A percentile compares a stretch with the other conserved stretches of the same genome.
Conservation (phyloP, 2,888 invertebrate species). For the Drosophila nr. perissopoda region DNA sequence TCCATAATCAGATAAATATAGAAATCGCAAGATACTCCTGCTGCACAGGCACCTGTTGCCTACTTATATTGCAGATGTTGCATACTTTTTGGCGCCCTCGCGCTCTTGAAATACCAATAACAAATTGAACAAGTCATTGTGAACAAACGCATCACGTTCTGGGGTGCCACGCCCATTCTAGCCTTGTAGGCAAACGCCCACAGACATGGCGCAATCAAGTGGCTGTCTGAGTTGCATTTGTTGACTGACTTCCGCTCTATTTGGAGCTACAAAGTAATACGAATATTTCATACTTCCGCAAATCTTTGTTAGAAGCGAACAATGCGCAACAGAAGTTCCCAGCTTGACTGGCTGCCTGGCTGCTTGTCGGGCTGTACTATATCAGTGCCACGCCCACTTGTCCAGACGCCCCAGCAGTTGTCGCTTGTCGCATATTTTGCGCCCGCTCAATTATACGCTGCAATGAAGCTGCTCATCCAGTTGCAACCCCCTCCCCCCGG, state of each 20-base stretch:
- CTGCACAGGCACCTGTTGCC: not conserved
- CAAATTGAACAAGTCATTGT: constrained; percentile 16
- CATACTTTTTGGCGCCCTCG: not conserved
- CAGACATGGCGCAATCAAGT: constrained; percentile 65
- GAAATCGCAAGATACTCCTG: not conserved
- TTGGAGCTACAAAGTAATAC: constrained; percentile 77
- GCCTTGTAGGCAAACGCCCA: constrained; percentile 14
- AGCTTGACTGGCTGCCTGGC: not conserved
- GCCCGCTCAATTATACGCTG: constrained; percentile 77
- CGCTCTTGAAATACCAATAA: constrained; percentile 11
- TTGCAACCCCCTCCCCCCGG: constrained; percentile 31
- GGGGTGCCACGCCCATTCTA: constrained; percentile 28
- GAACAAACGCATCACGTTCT: constrained; percentile 13
- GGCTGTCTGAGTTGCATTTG: constrained; percentile 57
- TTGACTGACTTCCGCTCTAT: constrained; percentile 79
- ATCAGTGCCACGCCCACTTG: constrained; percentile 53
- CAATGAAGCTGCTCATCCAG: constrained; percentile 76
- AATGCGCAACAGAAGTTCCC: constrained; percentile 37
- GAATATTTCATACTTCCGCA: constrained; percentile 79
- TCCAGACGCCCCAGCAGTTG: constrained; percentile 58
- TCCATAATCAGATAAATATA: not conserved
- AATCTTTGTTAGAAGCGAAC: constrained; percentile 67
- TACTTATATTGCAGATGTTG: constrained; percentile 2
- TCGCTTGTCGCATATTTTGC: constrained; percentile 74
- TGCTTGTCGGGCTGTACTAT: constrained; percentile 5